A percentile compares a stretch with the other conserved stretches of the same genome.
Evolutionary conservation across 2,888 invertebrate genomes (phyloP).

Genomic region (Scaptodrosophila latifasciaeformis): DNA sequence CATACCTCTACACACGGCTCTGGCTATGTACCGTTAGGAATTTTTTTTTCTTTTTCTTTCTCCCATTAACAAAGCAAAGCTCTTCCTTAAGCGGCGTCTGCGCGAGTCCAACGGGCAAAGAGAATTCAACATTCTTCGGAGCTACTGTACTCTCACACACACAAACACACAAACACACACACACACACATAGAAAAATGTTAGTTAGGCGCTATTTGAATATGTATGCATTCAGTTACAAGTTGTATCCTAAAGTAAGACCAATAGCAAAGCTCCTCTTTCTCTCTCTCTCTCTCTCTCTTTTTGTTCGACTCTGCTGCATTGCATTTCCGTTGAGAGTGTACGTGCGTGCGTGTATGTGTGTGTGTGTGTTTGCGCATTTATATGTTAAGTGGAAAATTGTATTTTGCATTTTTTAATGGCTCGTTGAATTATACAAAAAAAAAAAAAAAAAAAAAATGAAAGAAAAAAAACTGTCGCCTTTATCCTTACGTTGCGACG

Average conservation of each 20-base stretch:
- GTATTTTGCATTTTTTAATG: slow-evolving; percentile 45
- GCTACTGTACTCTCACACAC: no score
- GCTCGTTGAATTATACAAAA: slow-evolving; percentile 2
- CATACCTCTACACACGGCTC: neutral
- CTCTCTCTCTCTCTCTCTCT: neutral
- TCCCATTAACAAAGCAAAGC: slow-evolving; percentile 2
- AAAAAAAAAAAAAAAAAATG: no score
- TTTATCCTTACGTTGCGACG: no score
- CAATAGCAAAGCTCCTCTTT: slow-evolving; percentile 7
- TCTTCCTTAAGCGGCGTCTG: no score
- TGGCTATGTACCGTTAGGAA: neutral
- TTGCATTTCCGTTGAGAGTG: slow-evolving; percentile 40
- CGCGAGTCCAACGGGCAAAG: no score
- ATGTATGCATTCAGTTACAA: no score
- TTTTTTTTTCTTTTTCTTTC: neutral
- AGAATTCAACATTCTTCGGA: no score
- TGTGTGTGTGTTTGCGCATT: slow-evolving; percentile 28
- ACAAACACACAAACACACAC: no score
- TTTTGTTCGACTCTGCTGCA: slow-evolving; percentile 1
- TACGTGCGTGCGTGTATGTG: neutral
- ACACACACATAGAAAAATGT: no score
- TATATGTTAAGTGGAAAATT: slow-evolving; percentile 33
- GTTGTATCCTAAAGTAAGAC: no score
- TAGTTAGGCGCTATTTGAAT: no score
- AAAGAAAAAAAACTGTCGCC: no score